Evolutionary conservation across 2,797 vertebrate species (phyloP).

Genomic region (Mycteria americana): DNA sequence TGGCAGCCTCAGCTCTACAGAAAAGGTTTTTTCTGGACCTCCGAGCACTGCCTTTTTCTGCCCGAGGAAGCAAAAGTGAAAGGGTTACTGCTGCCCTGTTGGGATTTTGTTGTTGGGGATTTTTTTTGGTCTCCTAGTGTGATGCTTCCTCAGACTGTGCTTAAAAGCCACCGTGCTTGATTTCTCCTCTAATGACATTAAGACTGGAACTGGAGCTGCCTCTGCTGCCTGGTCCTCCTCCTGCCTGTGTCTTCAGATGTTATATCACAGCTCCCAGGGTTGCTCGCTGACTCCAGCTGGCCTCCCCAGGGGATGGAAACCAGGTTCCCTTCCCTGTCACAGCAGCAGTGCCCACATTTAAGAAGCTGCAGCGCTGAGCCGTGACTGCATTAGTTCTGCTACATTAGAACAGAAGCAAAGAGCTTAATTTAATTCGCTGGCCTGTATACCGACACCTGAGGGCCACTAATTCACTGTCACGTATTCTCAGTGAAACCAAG

Average conservation of each 20-base stretch:
- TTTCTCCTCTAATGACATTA: constrained; percentile 39
- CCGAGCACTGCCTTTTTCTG: not conserved
- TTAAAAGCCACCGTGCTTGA: not conserved
- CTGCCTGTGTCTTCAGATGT: not conserved
- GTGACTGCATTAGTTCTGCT: constrained; percentile 68
- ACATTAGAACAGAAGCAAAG: constrained; percentile 65
- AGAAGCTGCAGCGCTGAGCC: constrained; percentile 51
- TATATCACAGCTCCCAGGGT: constrained; percentile 34
- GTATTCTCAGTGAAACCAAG: constrained; percentile 7
- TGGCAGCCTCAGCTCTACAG: not conserved
- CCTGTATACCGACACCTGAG: constrained; percentile 58
- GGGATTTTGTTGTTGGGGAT: not conserved
- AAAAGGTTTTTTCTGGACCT: not conserved
- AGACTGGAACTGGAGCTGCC: constrained; percentile 5
- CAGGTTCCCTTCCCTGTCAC: constrained; percentile 32
- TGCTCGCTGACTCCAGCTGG: not conserved
- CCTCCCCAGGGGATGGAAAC: not conserved
- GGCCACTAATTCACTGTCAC: constrained; percentile 65
- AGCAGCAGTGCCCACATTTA: constrained; percentile 38
- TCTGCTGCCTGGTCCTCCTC: not conserved
- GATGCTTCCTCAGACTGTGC: not conserved
- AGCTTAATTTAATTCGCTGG: constrained; percentile 65
- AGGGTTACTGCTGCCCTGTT: not conserved
- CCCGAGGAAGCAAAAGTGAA: not conserved
- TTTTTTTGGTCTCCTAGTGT: not conserved